phyloP scores from a whole-genome alignment of 1,140 invertebrate genomes.

The Steinernema feltiae region DNA sequence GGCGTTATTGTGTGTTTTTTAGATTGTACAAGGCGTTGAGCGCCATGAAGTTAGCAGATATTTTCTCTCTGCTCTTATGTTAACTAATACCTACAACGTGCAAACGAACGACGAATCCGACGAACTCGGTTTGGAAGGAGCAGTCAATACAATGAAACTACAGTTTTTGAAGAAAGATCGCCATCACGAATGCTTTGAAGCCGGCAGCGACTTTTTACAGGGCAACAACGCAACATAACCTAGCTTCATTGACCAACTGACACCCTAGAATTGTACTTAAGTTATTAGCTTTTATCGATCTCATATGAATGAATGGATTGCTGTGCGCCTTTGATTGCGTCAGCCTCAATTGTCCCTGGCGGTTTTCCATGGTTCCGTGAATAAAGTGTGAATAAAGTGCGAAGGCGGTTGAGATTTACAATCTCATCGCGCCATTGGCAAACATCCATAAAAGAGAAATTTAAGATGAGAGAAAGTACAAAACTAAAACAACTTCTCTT shows the following conservation, averaged over 20 bases:
- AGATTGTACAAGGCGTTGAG: not conserved
- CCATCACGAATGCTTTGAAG: conserved; percentile 5
- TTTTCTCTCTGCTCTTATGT: conserved; percentile 7
- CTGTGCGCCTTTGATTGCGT: too few relatives aligned
- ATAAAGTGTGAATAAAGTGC: not conserved
- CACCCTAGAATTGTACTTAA: too few relatives aligned
- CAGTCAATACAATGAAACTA: not conserved
- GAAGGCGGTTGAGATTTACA: not conserved
- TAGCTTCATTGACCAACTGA: too few relatives aligned
- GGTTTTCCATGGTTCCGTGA: too few relatives aligned
- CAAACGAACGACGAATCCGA: not conserved
- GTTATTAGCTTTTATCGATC: too few relatives aligned
- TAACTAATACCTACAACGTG: conserved; percentile 16
- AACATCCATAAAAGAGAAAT: not conserved
- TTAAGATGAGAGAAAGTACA: not conserved
- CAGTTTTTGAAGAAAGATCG: not conserved
- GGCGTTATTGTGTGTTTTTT: too few relatives aligned
- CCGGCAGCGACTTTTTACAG: not conserved
- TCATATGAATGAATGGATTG: too few relatives aligned
- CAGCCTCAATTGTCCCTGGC: not conserved
- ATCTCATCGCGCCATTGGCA: not conserved
- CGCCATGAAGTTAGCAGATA: not conserved
- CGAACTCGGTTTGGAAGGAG: not conserved
- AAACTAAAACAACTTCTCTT: not conserved
- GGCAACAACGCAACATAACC: not conserved